Conservation (phyloP, 2,888 invertebrate species). For the Germaria angustata region DNA sequence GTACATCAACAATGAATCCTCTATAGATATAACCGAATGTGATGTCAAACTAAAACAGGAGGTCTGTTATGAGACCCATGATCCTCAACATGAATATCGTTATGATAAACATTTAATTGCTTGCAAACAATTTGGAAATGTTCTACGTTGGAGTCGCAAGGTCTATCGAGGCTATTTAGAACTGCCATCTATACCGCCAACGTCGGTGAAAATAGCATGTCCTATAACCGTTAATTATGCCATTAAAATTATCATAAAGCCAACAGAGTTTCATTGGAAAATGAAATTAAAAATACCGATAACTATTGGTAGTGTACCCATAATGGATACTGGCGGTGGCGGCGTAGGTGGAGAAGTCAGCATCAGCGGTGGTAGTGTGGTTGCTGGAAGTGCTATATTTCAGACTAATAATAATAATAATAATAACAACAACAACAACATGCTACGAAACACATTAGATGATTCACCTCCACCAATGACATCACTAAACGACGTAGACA, state of each 20-base stretch:
- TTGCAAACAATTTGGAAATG: constrained; percentile 81
- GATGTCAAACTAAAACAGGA: constrained; percentile 86
- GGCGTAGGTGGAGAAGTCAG: constrained; percentile 1
- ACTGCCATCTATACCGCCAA: constrained; percentile 87
- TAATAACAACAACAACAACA: constrained; percentile 44
- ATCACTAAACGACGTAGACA: constrained; percentile 21
- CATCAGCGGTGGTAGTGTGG: constrained; percentile 80
- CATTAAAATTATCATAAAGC: constrained; percentile 83
- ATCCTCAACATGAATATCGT: constrained; percentile 79
- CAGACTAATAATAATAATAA: constrained; percentile 33
- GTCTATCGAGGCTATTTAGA: constrained; percentile 84
- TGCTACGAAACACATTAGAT: constrained; percentile 31
- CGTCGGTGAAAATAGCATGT: constrained; percentile 85
- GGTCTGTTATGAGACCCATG: constrained; percentile 78
- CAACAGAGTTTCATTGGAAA: constrained; percentile 84
- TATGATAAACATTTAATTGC: constrained; percentile 78
- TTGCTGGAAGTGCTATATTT: constrained; percentile 48
- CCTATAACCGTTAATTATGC: constrained; percentile 88
- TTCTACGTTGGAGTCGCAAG: constrained; percentile 83
- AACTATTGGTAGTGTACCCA: constrained; percentile 83
- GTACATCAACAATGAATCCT: constrained; percentile 88
- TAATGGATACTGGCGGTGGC: constrained; percentile 81
- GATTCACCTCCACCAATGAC: constrained; percentile 10
- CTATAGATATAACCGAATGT: constrained; percentile 84
- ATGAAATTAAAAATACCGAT: constrained; percentile 84